Evolutionary conservation across 2,888 invertebrate genomes (phyloP).

Genomic region (Euzophera pinguis): DNA sequence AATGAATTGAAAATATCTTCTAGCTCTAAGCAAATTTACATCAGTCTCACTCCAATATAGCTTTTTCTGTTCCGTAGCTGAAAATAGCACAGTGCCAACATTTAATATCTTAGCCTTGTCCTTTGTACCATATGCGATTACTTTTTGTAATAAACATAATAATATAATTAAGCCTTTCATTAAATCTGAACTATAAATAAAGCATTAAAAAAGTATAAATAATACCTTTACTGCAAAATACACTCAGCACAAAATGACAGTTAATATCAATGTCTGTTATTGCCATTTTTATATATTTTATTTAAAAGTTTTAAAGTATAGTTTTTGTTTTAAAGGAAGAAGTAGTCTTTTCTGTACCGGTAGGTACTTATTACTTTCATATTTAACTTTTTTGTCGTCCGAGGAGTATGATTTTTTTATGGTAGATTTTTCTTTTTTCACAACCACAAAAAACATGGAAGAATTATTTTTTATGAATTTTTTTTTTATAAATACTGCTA

Average conservation of each 20-base stretch:
- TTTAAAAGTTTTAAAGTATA: too few species aligned
- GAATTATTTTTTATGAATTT: too few species aligned
- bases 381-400: too few species aligned
- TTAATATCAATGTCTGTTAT: slow-evolving; percentile 3
- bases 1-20: slow-evolving; percentile 49
- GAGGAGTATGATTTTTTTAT: too few species aligned
- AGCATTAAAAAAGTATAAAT: slow-evolving; percentile 46
- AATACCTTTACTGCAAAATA: slow-evolving; percentile 30
- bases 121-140: slow-evolving; percentile 9
- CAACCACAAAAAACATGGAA: too few species aligned
- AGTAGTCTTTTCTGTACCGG: too few species aligned
- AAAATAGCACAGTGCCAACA: slow-evolving; percentile 61
- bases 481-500: too few species aligned
- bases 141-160: slow-evolving; percentile 25
- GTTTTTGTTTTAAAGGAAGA: too few species aligned
- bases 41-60: slow-evolving; percentile 41
- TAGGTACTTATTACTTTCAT: too few species aligned
- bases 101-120: slow-evolving; percentile 24
- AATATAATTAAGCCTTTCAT: slow-evolving; percentile 31
- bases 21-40: slow-evolving; percentile 43
- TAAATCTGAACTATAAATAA: slow-evolving; percentile 31
- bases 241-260: slow-evolving; percentile 24
- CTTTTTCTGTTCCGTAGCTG: slow-evolving; percentile 34
- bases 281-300: too few species aligned
- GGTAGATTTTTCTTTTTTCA: too few species aligned